Conservation (phyloP, 2,113 vertebrate genomes). For the Poeciliopsis retropinna region DNA sequence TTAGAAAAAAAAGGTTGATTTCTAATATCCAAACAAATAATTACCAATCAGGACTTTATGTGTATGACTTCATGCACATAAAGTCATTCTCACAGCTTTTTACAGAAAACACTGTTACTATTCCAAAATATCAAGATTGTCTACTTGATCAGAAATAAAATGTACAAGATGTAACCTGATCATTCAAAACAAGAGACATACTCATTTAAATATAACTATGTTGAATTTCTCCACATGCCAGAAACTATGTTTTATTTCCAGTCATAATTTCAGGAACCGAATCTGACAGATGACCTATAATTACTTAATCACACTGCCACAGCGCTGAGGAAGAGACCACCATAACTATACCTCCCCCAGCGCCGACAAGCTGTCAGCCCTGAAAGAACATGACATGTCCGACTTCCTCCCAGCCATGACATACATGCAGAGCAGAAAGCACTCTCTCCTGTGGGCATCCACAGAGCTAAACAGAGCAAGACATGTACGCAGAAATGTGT, state of each 20-base stretch:
- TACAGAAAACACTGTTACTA: no score
- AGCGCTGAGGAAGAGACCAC: conserved; percentile 5
- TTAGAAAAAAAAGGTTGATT: no score
- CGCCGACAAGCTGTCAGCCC: conserved; percentile 32
- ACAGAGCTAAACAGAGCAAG: neutral
- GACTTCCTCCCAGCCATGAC: conserved; percentile 30
- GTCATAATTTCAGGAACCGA: neutral
- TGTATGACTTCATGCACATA: no score
- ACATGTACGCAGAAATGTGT: neutral
- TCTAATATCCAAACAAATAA: no score
- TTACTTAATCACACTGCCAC: conserved; percentile 2
- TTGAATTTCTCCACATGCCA: neutral
- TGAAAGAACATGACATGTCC: conserved; percentile 52
- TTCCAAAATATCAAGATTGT: neutral
- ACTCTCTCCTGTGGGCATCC: conserved; percentile 2
- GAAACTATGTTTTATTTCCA: neutral
- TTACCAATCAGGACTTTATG: no score
- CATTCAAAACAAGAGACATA: neutral
- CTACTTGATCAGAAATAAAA: neutral
- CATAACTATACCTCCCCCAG: neutral
- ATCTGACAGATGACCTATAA: conserved; percentile 21
- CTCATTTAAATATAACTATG: conserved; percentile 1
- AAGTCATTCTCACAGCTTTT: no score
- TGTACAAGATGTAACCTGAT: neutral
- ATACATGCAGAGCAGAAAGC: conserved; percentile 26